Base-by-base conservation (phyloP, 2,113 vertebrate species). In the Misgurnus mizolepis region DNA sequence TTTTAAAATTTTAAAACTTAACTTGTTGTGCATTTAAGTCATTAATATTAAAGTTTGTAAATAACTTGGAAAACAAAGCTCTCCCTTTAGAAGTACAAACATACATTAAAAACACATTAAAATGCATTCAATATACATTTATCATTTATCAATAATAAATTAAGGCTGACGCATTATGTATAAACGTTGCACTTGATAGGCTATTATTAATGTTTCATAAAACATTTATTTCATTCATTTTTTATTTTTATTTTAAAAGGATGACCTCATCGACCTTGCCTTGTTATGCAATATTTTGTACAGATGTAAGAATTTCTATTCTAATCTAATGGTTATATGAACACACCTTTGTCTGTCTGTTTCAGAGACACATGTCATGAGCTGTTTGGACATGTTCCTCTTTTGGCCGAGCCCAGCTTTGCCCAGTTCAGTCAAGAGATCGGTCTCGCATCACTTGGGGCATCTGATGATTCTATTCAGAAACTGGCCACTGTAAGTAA, bases 361-460 rank as follows among this genome's bases (percentile, higher is more conserved):
- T 82, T 79, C 90, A 99, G 98, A 53, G 98, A 99, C 86, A 98
- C 97, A 0, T 99, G 98, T 82, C 98, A 99, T 34, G 98, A 99
- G 86, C 94, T 99, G 60, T 84, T 99, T 89, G 98, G 98, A 82
- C 98, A 99, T 0, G 97, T 99, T 0, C 98, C 98, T 77, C 94
- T 99, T 18, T 93, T 99, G 81, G 98, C 97, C 0, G 98, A 99
- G 78, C 96, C 95, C 0, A 98, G 96, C 84, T 99, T 99, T 83
- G 97, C 98, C 67, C 96, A 98, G 84, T 99, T 99, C 92, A 98
- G 96, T 60, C 98, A 99, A 90, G 98, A 99, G 87, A 98, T 99
- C 81, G 98, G 97, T 58, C 90, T 99, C 66, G 97, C 97, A 0
- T 99, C 98, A 4, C 91, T 99, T 80, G 97, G 97, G 84, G 96